Evolutionary conservation across 2,888 invertebrate species (phyloP), one percentile per base, ranked within the genome.

Genomic region (Drosophila tripunctata): DNA sequence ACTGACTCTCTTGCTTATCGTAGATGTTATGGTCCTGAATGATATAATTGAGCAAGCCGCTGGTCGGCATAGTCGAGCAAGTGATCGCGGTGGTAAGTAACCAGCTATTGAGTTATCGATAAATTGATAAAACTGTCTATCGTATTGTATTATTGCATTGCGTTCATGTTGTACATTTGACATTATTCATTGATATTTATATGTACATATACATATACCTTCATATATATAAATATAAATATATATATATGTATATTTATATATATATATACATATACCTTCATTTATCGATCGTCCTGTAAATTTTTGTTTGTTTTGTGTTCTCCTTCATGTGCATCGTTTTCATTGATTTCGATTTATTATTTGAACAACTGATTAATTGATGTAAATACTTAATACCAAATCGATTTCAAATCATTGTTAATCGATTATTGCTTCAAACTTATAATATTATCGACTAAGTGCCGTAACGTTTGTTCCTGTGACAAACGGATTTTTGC

Each of bases 31-130:
- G 97, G 98, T 98, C 86, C 93, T 98, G 88, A 98, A 97, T 91
- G 98, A 98, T 92, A 97, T 99, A 89, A 97, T 98, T 87, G 98
- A 98, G 91, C 98, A 98, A 93, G 98, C 96, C 62, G 96, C 98
- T 64, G 96, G 96, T 80, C 94, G 96, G 90, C 96, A 96, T 90
- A 96, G 96, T 92, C 93, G 95, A 90, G 94, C 95, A 65, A 96
- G 96, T 90, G 97, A 97, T 75, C 96, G 96, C 91, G 96, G 96
- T 94, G 96, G 96, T 97, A 95, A 93, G 93, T 91, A 66, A n/a
- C 19, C 14, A 35, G 7, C 35, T 15, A 35, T 54, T 27, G 27
- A 55, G 8, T 1, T 47, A 36, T 66, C 79, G 21, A 12, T 41
- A 4, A 33, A 63, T 72, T 83, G 57, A 65, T 45, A 21, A 24